These are phyloP conservation scores for Gymnothorax reevesii DNA, from an alignment of 2,797 vertebrate species.

Conservation along the genomic window DNA sequence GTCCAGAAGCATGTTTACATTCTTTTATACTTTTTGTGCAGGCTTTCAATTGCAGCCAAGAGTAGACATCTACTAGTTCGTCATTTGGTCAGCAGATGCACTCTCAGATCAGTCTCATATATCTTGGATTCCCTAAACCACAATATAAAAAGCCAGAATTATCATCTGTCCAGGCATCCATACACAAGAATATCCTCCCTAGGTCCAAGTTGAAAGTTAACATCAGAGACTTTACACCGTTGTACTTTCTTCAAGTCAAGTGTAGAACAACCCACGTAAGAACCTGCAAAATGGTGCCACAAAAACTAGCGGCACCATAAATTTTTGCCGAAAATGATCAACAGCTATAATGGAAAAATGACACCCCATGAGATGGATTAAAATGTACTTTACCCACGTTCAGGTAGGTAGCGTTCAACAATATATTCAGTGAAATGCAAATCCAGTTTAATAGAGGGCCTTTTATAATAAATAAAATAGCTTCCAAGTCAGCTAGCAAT, in stretches of 20 bases:
- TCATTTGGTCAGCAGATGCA: constrained; percentile 19
- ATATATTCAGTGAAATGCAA: not conserved
- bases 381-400: not conserved
- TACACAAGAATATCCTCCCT: constrained; percentile 10
- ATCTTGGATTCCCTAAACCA: constrained; percentile 25
- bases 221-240: not conserved
- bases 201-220: not conserved
- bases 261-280: not conserved
- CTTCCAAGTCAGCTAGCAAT: not conserved
- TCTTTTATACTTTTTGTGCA: constrained; percentile 9
- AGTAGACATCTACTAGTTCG: constrained; percentile 7
- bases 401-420: not conserved
- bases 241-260: not conserved
- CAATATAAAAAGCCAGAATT: constrained; percentile 15
- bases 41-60: constrained; percentile 25
- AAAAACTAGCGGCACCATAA: not conserved
- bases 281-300: not conserved
- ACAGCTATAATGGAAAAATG: not conserved
- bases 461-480: not conserved
- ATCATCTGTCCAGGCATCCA: constrained; percentile 20
- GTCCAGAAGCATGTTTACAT: constrained; percentile 29
- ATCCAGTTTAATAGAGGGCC: not conserved
- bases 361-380: not conserved
- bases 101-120: constrained; percentile 19
- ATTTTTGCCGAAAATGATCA: not conserved